Evolutionary conservation across 2,797 vertebrate species (phyloP), one percentile per base, ranked within the genome.

Genomic region (Rhynchotus rufescens): DNA sequence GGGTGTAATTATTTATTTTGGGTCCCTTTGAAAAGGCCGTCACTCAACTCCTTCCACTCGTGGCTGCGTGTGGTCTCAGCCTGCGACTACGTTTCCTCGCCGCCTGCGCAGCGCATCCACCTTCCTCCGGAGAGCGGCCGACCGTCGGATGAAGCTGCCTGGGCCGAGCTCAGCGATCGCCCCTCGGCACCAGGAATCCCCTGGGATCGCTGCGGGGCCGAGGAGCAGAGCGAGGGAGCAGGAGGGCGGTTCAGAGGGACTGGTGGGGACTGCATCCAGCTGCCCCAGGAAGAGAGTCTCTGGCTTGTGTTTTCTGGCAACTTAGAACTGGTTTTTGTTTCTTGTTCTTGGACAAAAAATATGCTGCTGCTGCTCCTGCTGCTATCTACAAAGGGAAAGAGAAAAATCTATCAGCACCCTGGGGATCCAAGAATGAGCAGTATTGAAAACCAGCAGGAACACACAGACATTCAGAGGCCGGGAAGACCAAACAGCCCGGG

Each of bases 281-380:
- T 96, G 95, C 78, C 81, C 92, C 91, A 91, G 66, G 78, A 80
- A 81, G 62, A 57, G 68, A 82, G 80, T 89, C 79, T 88, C 89
- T 97, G 96, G 94, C 80, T 96, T 95, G 65, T 92, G 83, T 94
- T 94, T 97, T 98, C 96, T 98, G 97, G 98, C 97, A 98, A 97
- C 92, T 96, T 97, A 97, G 95, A 96, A 97, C 93, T 97, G 92
- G 36, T 42, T 96, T 96, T 97, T 97, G 60, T 94, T 96, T 84
- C 75, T 84, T 7, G 4, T 65, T 73, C 79, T 15, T 94, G 89
- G 20, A 49, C 82, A 60, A 83, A 78, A 62, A 62, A 28, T 32
- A 49, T 44, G 22, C 12, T 49, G 47, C 23, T 49, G 47, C 47
- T 20, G 5, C 4, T 12, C 71, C 4, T 80, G 80, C 25, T 54